Percentiles rank a stretch among this genome's conserved stretches.
phyloP scores from a whole-genome alignment of 2,113 vertebrate species.

The Dolichotis patagonum region DNA sequence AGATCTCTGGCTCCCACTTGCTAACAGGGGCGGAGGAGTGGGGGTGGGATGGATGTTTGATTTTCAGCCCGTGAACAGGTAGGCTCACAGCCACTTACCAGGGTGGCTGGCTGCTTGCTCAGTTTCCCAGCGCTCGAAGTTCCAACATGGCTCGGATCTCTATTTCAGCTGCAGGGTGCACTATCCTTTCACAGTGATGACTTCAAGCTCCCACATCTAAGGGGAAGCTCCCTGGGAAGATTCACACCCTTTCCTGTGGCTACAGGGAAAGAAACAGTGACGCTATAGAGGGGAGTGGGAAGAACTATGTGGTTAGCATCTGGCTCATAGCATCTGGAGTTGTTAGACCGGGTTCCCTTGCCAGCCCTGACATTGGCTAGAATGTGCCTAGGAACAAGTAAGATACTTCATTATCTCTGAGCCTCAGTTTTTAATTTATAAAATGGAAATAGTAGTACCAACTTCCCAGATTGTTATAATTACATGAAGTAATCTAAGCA shows the following conservation, averaged over 20 bases:
- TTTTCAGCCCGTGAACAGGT: too few species aligned
- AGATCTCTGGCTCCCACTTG: too few species aligned
- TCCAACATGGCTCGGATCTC: too few species aligned
- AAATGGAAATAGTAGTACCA: not conserved
- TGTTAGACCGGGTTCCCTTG: not conserved
- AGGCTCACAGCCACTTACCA: too few species aligned
- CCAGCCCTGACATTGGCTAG: not conserved
- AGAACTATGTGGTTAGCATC: not conserved
- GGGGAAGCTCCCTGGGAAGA: not conserved
- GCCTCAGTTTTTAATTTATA: not conserved
- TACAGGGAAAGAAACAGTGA: not conserved
- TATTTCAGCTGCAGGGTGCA: not conserved
- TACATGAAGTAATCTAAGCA: not conserved
- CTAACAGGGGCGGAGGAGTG: too few species aligned
- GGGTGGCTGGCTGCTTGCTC: too few species aligned
- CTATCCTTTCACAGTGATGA: not conserved
- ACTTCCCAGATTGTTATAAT: not conserved
- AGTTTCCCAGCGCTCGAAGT: too few species aligned
- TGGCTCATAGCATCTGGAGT: not conserved
- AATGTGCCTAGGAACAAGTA: not conserved
- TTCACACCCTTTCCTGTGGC: not conserved
- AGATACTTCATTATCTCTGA: not conserved
- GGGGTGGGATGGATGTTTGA: too few species aligned
- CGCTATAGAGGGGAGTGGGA: not conserved
- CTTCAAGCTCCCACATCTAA: not conserved